A percentile compares a stretch with the other conserved stretches of the same genome.
Conservation (phyloP, 2,888 invertebrate genomes). For the Lamellibrachia satsuma region DNA sequence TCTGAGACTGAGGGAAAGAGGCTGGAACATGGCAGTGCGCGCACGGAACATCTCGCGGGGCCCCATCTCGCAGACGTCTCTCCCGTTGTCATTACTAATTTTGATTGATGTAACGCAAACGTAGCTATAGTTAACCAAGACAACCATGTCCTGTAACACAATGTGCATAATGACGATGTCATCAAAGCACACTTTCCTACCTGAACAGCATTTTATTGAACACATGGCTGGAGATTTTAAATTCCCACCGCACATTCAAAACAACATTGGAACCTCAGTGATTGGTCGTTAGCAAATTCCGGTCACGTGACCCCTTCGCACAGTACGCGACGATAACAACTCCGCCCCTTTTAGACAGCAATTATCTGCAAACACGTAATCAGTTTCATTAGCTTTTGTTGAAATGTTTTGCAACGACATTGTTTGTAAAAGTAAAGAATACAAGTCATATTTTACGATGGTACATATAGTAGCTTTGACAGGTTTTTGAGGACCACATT, state of each 20-base stretch:
- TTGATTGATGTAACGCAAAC: not conserved
- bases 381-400: no score
- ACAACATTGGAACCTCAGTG: slow-evolving; percentile 5
- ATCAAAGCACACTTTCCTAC: not conserved
- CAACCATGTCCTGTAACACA: not conserved
- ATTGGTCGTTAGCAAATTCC: not conserved
- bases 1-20: not conserved
- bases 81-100: not conserved
- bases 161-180: not conserved
- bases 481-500: no score
- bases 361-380: no score
- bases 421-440: no score
- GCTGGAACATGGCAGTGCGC: not conserved
- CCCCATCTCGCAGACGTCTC: not conserved
- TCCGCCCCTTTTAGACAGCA: no score
- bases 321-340: no score
- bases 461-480: no score
- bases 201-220: slow-evolving; percentile 4
- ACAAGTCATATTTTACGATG: no score
- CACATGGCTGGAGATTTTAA: not conserved
- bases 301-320: not conserved
- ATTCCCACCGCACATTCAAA: slow-evolving; percentile 7
- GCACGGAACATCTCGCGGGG: not conserved
- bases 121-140: not conserved
- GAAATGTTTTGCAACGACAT: no score